A percentile compares a stretch with the other conserved stretches of the same genome.
Conservation (phyloP, 37 sponge, comb jelly and placozoan species). For the Bolinopsis microptera region DNA sequence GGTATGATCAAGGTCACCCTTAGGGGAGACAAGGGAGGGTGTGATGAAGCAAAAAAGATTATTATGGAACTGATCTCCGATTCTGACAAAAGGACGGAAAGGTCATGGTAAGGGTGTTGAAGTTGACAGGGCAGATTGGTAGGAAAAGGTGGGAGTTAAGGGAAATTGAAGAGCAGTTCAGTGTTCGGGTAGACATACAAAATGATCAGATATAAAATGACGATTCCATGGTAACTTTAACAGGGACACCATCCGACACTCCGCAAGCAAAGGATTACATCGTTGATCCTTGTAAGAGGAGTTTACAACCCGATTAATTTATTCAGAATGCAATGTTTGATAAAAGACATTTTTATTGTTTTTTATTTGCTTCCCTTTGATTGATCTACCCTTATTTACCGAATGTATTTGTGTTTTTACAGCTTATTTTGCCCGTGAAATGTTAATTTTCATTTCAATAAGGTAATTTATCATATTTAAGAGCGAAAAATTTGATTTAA, state of each 20-base stretch:
- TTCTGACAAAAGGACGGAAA: not conserved
- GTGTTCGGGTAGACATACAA: not conserved
- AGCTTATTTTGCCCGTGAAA: too few species aligned
- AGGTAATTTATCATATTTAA: too few species aligned
- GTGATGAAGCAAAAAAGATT: not conserved
- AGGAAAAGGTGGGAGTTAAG: not conserved
- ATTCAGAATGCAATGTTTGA: constrained; percentile 5
- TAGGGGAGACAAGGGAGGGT: not conserved
- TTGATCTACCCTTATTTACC: not conserved
- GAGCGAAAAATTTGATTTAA: too few species aligned
- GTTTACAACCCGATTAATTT: constrained; percentile 15
- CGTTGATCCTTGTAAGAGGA: constrained; percentile 12
- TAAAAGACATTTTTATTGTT: not conserved
- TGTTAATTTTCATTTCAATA: too few species aligned
- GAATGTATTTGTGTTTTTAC: not conserved
- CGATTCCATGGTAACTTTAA: constrained; percentile 17
- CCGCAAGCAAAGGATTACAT: constrained; percentile 42
- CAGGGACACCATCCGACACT: constrained; percentile 20
- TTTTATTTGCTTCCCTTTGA: not conserved
- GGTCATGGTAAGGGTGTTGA: too few species aligned
- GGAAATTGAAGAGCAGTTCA: constrained; percentile 44
- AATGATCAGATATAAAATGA: constrained; percentile 9
- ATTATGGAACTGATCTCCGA: constrained; percentile 24
- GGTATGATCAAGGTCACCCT: constrained; percentile 48
- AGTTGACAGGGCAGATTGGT: constrained; percentile 22